These are phyloP conservation scores for Schizothorax lantsangensis DNA, from an alignment of 2,797 vertebrate species.

Conservation along the genomic window DNA sequence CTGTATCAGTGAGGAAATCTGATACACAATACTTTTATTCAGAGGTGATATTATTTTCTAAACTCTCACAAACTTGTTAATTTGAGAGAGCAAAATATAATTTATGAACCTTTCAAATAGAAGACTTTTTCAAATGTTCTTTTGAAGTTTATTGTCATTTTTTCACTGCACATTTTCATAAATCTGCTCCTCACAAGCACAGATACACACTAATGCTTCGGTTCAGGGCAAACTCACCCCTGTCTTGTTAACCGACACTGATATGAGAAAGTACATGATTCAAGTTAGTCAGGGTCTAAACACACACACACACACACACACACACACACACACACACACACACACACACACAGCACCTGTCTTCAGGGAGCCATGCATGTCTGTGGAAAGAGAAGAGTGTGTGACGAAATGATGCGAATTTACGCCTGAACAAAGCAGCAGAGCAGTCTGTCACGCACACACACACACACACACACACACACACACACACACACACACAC, in stretches of 20 bases:
- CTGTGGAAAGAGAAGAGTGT: constrained; percentile 64
- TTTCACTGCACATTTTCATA: constrained; percentile 2
- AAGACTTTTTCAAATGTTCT: background rate
- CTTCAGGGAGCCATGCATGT: constrained; percentile 70
- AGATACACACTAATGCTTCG: background rate
- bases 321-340: constrained; percentile 57
- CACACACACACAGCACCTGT: constrained; percentile 60
- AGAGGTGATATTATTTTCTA: background rate
- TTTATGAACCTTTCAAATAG: background rate
- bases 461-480: constrained; percentile 49
- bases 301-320: constrained; percentile 61
- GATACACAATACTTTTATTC: background rate
- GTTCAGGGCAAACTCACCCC: constrained; percentile 72
- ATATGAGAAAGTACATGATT: constrained; percentile 85
- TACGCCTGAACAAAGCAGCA: constrained; percentile 62
- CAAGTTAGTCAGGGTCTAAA: constrained; percentile 81
- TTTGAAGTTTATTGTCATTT: background rate
- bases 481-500: constrained; percentile 34
- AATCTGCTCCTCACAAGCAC: background rate
- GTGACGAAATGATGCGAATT: constrained; percentile 70
- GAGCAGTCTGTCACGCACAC: constrained; percentile 53
- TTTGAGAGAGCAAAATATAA: background rate
- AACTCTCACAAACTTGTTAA: background rate
- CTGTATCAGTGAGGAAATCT: background rate
- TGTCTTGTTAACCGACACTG: constrained; percentile 83